A percentile compares a stretch with the other conserved stretches of the same genome.
Evolutionary conservation across 1,140 invertebrate species (phyloP).

Genomic region (Asbolus verrucosus): DNA sequence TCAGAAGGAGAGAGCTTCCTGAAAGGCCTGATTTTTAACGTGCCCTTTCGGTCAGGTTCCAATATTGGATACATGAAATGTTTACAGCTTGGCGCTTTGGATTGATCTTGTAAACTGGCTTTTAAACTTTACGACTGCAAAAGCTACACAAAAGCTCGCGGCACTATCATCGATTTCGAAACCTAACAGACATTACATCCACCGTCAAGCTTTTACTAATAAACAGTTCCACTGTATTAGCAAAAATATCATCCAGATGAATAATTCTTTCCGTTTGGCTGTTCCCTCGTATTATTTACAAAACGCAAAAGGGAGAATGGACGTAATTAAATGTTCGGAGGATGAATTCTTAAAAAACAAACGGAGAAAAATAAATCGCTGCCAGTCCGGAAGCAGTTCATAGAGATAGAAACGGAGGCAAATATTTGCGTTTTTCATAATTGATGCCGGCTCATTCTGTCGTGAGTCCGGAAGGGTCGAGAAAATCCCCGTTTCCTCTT

Average conservation of each 20-base stretch:
- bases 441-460: constrained; percentile 16
- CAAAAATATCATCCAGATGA: no score
- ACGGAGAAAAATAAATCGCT: constrained; percentile 12
- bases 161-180: constrained; percentile 25
- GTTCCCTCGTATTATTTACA: no score
- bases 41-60: constrained; percentile 42
- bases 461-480: constrained; percentile 5
- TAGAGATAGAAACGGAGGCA: constrained; percentile 25
- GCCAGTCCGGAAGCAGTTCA: constrained; percentile 10
- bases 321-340: no score
- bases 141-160: constrained; percentile 39
- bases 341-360: constrained; percentile 5
- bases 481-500: constrained; percentile 11
- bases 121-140: constrained; percentile 46
- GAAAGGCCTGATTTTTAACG: constrained; percentile 48
- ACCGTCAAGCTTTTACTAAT: background rate
- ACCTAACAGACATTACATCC: constrained; percentile 2
- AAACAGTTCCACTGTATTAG: background rate
- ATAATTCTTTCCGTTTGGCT: no score
- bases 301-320: no score
- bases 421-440: constrained; percentile 28
- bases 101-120: constrained; percentile 49
- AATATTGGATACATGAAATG: constrained; percentile 52
- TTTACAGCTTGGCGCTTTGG: constrained; percentile 48
- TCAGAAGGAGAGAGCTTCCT: constrained; percentile 40